phyloP scores from a whole-genome alignment of 2,113 vertebrate genomes.

The Chascanopsetta lugubris region DNA sequence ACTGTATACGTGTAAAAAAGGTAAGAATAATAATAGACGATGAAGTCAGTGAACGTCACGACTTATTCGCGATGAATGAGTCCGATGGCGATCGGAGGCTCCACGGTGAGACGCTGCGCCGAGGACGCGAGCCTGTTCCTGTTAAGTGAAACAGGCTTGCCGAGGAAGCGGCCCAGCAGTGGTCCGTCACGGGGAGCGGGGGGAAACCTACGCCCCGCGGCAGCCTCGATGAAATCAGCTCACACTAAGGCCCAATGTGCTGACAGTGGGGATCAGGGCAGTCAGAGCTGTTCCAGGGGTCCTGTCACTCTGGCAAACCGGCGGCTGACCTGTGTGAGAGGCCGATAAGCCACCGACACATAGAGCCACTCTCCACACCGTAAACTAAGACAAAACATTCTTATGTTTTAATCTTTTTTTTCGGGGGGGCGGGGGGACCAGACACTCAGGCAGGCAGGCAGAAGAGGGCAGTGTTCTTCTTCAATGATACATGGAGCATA shows the following conservation, averaged over 20 bases:
- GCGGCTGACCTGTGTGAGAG: slow-evolving; percentile 61
- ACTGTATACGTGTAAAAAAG: not conserved
- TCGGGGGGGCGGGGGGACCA: slow-evolving; percentile 42
- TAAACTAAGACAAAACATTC: slow-evolving; percentile 36
- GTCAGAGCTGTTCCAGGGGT: slow-evolving; percentile 67
- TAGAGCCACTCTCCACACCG: slow-evolving; percentile 41
- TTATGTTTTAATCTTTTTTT: slow-evolving; percentile 61
- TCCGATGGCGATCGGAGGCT: slow-evolving; percentile 14
- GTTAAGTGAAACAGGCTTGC: slow-evolving; percentile 48
- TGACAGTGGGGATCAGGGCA: slow-evolving; percentile 74
- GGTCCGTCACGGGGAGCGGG: slow-evolving; percentile 27
- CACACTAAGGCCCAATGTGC: slow-evolving; percentile 57
- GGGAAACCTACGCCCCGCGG: slow-evolving; percentile 25
- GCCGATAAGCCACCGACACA: slow-evolving; percentile 63
- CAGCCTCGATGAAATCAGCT: slow-evolving; percentile 73
- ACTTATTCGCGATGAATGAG: not conserved
- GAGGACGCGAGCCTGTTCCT: slow-evolving; percentile 16
- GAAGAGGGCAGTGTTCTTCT: slow-evolving; percentile 72
- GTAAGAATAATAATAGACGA: not conserved
- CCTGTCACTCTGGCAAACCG: slow-evolving; percentile 48
- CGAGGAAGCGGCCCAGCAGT: slow-evolving; percentile 51
- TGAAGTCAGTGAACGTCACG: not conserved
- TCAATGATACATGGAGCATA: slow-evolving; percentile 11
- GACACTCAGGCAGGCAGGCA: slow-evolving; percentile 58
- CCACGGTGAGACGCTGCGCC: slow-evolving; percentile 41